Base-by-base conservation (phyloP, 2,113 vertebrate species). In the Callithrix jacchus region DNA sequence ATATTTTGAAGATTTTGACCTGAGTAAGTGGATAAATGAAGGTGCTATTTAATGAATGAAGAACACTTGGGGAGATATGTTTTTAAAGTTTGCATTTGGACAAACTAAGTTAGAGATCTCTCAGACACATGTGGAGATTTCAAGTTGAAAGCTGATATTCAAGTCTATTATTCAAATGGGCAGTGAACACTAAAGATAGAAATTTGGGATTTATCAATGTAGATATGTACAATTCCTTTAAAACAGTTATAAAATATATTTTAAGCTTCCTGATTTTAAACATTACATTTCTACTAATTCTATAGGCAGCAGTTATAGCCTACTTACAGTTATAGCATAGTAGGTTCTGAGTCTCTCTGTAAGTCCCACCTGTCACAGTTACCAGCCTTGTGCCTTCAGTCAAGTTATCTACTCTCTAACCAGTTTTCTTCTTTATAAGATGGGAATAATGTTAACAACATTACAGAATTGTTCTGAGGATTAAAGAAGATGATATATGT, bases 221-320 rank as follows among this genome's bases (percentile, higher is more conserved):
- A 37, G 25, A 80, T 84, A 71, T 84, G 25, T 97, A 80, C 82
- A 89, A 21, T 40, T 96, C 27, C 79, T 87, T 37, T 47, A 88
- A 91, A 71, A n/a, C 56, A 73, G 42, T 77, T 64, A 61, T 58
- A 30, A n/a, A 94, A 91, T 68, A 76, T 70, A 35, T 58, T 87
- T 80, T 91, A 82, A 81, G n/a, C 56, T 93, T 87, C 47, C 42
- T 97, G 47, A 74, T 91, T 89, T 47, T 93, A 91, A 82, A 42
- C 23, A 77, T 66, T 84, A 83, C 81, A 56, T 76, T 13, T 56
- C 40, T 87, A 73, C n/a, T 74, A 27, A 84, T 40, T 93, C 18
- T 45, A 2, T 83, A 23, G 27, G 18, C 35, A 70, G 9, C 49
- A 71, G 20, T 56, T 64, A 30, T 35, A 47, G 37, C 16, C 42